Evolutionary conservation across 2,888 invertebrate species (phyloP).

Genomic region (Drosophila barbarae): DNA sequence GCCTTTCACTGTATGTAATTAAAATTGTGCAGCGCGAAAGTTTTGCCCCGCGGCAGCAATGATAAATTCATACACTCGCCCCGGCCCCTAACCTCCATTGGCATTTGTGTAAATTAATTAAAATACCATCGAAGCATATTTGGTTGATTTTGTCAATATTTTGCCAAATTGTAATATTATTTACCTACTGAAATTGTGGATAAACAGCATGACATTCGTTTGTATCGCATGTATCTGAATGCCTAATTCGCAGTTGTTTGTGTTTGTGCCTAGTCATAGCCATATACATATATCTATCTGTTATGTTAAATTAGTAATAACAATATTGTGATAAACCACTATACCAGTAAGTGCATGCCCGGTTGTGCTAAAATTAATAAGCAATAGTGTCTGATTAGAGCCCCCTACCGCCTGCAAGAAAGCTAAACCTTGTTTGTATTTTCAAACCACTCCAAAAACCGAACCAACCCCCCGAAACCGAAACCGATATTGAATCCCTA

Average conservation of each 20-base stretch:
- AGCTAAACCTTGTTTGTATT: constrained; percentile 73
- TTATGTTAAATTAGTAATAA: constrained; percentile 40
- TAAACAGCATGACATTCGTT: constrained; percentile 42
- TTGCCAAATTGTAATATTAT: constrained; percentile 36
- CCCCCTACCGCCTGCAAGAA: constrained; percentile 54
- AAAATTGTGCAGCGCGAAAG: constrained; percentile 49
- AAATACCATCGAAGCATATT: constrained; percentile 37
- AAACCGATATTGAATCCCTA: constrained; percentile 19
- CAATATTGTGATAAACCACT: constrained; percentile 51
- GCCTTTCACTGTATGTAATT: constrained; percentile 62
- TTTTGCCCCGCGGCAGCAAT: constrained; percentile 48
- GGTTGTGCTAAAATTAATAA: constrained; percentile 48
- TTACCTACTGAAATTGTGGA: constrained; percentile 33
- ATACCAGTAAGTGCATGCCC: constrained; percentile 59
- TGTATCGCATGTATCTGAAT: constrained; percentile 58
- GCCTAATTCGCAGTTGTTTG: constrained; percentile 30
- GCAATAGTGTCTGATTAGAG: constrained; percentile 31
- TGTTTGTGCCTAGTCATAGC: constrained; percentile 31
- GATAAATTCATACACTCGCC: constrained; percentile 49
- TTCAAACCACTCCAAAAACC: constrained; percentile 41
- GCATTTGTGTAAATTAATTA: constrained; percentile 53
- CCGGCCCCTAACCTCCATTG: neutral
- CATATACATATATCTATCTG: constrained; percentile 18
- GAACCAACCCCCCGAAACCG: constrained; percentile 24
- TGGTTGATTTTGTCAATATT: constrained; percentile 38